Evolutionary conservation across 2,797 vertebrate genomes (phyloP).

Genomic region (Sylvilagus floridanus): DNA sequence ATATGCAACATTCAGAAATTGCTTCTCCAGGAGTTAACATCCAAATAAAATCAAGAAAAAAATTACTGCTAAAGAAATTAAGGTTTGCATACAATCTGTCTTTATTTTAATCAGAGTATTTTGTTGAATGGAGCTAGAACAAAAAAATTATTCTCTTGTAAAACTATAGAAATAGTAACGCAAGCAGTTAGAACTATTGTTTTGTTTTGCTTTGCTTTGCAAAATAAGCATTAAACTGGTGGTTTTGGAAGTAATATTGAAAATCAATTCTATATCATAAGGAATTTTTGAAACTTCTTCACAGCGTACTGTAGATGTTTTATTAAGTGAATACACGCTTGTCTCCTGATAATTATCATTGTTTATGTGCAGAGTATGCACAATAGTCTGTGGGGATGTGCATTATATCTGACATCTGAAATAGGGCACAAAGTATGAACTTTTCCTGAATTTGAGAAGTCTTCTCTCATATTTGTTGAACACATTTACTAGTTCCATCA

Average conservation of each 20-base stretch:
- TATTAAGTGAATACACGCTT: neutral
- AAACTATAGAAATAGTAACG: neutral
- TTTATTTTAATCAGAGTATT: constrained; percentile 13
- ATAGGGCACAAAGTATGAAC: neutral
- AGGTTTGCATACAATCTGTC: neutral
- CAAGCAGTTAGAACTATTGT: neutral
- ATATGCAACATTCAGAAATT: constrained; percentile 10
- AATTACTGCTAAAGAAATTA: constrained; percentile 5
- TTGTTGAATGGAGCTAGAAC: neutral
- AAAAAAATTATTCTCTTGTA: neutral
- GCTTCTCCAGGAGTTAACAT: neutral
- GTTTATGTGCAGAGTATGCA: neutral
- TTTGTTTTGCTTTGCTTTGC: neutral
- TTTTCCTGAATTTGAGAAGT: neutral
- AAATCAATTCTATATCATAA: neutral
- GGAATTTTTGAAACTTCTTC: neutral
- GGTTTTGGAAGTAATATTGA: neutral
- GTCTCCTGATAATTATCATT: neutral
- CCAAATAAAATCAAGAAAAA: constrained; percentile 19
- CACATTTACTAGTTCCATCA: neutral
- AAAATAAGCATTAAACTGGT: neutral
- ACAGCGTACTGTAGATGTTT: neutral
- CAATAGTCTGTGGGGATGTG: neutral
- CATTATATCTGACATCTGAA: neutral
- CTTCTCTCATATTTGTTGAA: neutral